phyloP scores from a whole-genome alignment of 1,140 invertebrate genomes.

The Leptoteleia sp. region DNA sequence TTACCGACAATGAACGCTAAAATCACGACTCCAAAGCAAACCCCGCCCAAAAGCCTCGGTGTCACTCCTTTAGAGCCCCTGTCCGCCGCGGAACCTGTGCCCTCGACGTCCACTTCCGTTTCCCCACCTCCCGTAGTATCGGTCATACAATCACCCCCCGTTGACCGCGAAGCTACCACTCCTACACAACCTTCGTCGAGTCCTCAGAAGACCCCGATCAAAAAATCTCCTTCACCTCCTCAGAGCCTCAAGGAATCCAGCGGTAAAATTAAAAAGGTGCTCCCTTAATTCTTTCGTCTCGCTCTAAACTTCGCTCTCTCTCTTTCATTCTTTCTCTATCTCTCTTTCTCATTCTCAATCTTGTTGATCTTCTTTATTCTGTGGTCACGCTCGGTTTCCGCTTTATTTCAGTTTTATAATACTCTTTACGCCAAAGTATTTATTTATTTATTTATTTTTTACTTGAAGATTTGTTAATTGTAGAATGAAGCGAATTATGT shows the following conservation, averaged over 20 bases:
- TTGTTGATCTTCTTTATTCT: slow-evolving; percentile 30
- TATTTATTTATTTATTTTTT: too few species aligned
- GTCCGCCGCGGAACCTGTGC: slow-evolving; percentile 79
- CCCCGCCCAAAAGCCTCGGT: slow-evolving; percentile 79
- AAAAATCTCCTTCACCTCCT: slow-evolving; percentile 82
- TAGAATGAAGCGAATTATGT: too few species aligned
- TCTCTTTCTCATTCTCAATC: slow-evolving; percentile 25
- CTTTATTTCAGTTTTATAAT: slow-evolving; percentile 1
- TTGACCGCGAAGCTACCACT: slow-evolving; percentile 75
- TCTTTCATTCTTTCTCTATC: slow-evolving; percentile 21
- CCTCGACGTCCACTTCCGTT: slow-evolving; percentile 79
- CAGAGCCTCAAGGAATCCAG: slow-evolving; percentile 83
- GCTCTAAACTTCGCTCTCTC: too few species aligned
- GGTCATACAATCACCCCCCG: slow-evolving; percentile 76
- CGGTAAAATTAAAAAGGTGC: slow-evolving; percentile 84
- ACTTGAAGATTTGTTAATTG: too few species aligned
- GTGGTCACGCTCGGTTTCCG: slow-evolving; percentile 25
- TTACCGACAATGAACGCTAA: slow-evolving; percentile 84
- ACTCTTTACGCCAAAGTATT: too few species aligned
- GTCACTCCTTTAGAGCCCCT: slow-evolving; percentile 79
- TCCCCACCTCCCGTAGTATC: slow-evolving; percentile 81
- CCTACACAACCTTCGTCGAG: slow-evolving; percentile 77
- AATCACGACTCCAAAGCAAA: slow-evolving; percentile 82
- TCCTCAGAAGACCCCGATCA: slow-evolving; percentile 79
- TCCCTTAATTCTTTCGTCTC: slow-evolving; percentile 68